Conservation (phyloP, 2,113 vertebrate genomes). For the Ifrita kowaldi region DNA sequence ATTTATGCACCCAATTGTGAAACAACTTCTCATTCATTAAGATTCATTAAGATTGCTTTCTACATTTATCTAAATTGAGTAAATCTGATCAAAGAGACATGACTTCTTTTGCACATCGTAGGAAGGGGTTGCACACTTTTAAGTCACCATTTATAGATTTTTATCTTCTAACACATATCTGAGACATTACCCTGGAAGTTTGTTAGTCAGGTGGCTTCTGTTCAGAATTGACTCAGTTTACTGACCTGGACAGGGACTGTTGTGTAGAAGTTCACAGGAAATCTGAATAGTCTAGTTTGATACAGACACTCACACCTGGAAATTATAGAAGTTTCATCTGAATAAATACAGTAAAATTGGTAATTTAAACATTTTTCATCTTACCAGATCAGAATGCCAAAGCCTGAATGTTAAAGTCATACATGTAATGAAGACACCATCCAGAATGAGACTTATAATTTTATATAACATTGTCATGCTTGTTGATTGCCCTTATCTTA, state of each 20-base stretch:
- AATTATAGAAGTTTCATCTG: not conserved
- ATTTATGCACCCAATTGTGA: not conserved
- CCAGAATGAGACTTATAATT: not conserved
- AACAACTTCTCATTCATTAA: not conserved
- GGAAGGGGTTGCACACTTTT: not conserved
- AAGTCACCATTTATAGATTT: not conserved
- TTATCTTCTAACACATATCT: not conserved
- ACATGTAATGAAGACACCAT: not conserved
- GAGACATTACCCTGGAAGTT: not conserved
- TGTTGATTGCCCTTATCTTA: not conserved
- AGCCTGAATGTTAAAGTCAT: not conserved
- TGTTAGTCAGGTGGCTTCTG: not conserved
- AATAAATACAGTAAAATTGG: not conserved
- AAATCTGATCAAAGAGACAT: not conserved
- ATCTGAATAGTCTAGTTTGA: not conserved
- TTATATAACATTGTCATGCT: not conserved
- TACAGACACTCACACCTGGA: not conserved
- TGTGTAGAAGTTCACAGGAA: not conserved
- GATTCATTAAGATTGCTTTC: not conserved
- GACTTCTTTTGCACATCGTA: not conserved
- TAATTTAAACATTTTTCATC: not conserved
- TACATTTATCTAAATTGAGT: not conserved
- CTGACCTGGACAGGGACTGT: not conserved
- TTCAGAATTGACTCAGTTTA: not conserved
- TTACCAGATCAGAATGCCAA: not conserved